Base-by-base conservation (phyloP, 2,797 vertebrate genomes). In the Phylloscopus collybita region DNA sequence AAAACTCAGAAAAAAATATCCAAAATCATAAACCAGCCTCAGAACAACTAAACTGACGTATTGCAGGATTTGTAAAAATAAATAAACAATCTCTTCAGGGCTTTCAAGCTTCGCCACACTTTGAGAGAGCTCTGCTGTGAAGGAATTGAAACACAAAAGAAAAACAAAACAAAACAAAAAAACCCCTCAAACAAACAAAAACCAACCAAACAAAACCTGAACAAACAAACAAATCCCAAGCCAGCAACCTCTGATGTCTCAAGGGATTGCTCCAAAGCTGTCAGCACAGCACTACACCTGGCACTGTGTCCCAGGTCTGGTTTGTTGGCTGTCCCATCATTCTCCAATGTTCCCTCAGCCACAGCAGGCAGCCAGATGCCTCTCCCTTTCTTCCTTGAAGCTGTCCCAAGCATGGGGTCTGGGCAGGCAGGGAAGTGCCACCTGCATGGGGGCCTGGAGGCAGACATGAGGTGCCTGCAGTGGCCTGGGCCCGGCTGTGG, bases 21-120 rank as follows among this genome's bases (percentile, higher is more conserved):
- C 36, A 91, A 75, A 75, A 89, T 89, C 84, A 61, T 81, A 57
- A 91, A 94, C 86, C 40, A 91, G n/a, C 62, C 49, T 93, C 81
- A 95, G 92, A 96, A 86, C 69, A 83, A 90, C 88, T 73, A 70
- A 88, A 93, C 42, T 53, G 47, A 95, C 72, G 94, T 95, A 95
- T 75, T 94, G 86, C 56, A 97, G 95, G 81, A 95, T 97, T 97
- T 96, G n/a, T 86, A 94, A 95, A 98, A 96, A 89, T 93, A 96
- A 87, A 94, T 87, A 86, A 96, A 88, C 87, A 91, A 94, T 30
- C 23, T 81, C 70, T 92, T 86, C 36, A 4, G 64, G 56, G 95
- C 53, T 17, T 95, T 90, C 56, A 90, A 88, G 80, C 57, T 95
- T 96, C 97, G 92, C 65, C 80, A 89, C 88, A 80, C 84, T 94